A percentile compares a stretch with the other conserved stretches of the same genome.
These are phyloP conservation scores for Platypus cylindrus DNA, from an alignment of 2,888 invertebrate species.

Conservation along the genomic window DNA sequence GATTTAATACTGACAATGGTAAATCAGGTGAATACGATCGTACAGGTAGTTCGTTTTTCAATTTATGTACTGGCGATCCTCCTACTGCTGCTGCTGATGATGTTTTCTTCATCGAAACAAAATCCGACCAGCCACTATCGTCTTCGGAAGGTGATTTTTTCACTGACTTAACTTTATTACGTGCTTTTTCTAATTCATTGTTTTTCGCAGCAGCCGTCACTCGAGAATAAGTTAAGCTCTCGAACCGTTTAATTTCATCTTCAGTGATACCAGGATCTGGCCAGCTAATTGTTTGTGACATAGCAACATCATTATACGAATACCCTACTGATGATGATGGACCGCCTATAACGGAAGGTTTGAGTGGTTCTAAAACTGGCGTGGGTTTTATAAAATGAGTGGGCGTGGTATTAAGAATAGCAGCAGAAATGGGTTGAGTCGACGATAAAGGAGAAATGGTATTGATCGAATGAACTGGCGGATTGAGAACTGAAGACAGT, in stretches of 20 bases:
- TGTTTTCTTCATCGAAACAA: no score
- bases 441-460: background rate
- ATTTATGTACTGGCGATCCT: conserved; percentile 20
- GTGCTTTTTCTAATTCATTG: background rate
- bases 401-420: background rate
- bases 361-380: conserved; percentile 19
- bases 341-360: conserved; percentile 18
- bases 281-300: conserved; percentile 44
- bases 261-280: conserved; percentile 44
- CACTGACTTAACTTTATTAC: background rate
- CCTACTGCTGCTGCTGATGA: no score
- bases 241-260: conserved; percentile 30
- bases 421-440: no score
- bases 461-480: no score
- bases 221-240: conserved; percentile 22
- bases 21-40: conserved; percentile 29
- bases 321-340: conserved; percentile 5
- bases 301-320: background rate
- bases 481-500: no score
- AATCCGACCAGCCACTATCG: conserved; percentile 50
- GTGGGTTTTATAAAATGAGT: background rate
- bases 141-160: conserved; percentile 25
- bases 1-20: conserved; percentile 30
- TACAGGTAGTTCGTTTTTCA: conserved; percentile 18
- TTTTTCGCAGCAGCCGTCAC: conserved; percentile 3